Conservation (phyloP, 2,888 invertebrate genomes). For the Hydraecia micacea region DNA sequence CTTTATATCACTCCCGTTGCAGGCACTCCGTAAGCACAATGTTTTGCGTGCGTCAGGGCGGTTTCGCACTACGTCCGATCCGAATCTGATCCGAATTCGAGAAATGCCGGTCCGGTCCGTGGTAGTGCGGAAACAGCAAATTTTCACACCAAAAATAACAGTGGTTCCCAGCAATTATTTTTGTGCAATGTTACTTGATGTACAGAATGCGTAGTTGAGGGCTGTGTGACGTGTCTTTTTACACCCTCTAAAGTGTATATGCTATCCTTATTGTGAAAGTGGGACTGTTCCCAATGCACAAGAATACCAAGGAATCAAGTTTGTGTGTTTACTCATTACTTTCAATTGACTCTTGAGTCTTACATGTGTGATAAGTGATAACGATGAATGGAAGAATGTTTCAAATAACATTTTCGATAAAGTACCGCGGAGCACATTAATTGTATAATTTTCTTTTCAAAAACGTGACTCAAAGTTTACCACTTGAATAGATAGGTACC, state of each 20-base stretch:
- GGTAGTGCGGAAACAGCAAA: too few relatives aligned
- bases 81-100: too few relatives aligned
- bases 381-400: not conserved
- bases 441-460: not conserved
- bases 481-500: not conserved
- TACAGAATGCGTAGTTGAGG: not conserved
- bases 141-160: too few relatives aligned
- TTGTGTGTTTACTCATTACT: constrained; percentile 22
- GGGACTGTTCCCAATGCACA: constrained; percentile 18
- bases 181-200: not conserved
- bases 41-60: not conserved
- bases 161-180: not conserved
- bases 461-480: not conserved
- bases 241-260: not conserved
- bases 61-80: too few relatives aligned
- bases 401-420: not conserved
- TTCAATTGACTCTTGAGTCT: constrained; percentile 26
- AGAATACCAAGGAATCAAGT: not conserved
- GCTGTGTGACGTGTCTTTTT: not conserved
- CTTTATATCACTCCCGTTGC: not conserved
- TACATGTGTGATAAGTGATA: constrained; percentile 24
- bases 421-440: not conserved
- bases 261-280: constrained; percentile 2
- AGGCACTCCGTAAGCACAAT: not conserved
- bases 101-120: too few relatives aligned